These are phyloP conservation scores for Diogma glabrata DNA, from an alignment of 2,888 invertebrate species.

Conservation along the genomic window DNA sequence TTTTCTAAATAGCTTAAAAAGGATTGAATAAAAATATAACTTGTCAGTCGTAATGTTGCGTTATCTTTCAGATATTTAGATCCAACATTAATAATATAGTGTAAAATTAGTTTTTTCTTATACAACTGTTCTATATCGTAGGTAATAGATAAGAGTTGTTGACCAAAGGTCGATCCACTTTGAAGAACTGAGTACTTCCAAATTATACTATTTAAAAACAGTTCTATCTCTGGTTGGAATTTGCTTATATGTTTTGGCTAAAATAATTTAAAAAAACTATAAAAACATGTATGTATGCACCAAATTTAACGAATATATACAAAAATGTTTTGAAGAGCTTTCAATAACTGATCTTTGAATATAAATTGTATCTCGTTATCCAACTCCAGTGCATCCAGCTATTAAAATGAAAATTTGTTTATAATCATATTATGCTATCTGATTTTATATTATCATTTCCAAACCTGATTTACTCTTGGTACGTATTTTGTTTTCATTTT, in stretches of 20 bases:
- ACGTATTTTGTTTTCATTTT: constrained; percentile 32
- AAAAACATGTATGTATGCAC: too few relatives aligned
- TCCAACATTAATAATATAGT: constrained; percentile 45
- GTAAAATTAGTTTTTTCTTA: constrained; percentile 45
- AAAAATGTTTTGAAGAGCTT: constrained; percentile 52
- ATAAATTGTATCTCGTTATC: constrained; percentile 67
- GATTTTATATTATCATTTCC: neutral
- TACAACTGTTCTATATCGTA: constrained; percentile 53
- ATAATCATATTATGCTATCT: too few relatives aligned
- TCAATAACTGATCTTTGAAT: constrained; percentile 51
- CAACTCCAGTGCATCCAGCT: constrained; percentile 69
- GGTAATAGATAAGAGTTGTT: constrained; percentile 64
- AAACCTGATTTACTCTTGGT: constrained; percentile 39
- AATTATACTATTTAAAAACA: constrained; percentile 52
- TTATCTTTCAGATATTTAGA: constrained; percentile 52
- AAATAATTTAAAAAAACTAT: constrained; percentile 13
- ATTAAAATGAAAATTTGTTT: constrained; percentile 24
- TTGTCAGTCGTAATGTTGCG: constrained; percentile 41
- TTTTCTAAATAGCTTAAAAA: constrained; percentile 44
- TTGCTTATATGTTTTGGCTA: constrained; percentile 50
- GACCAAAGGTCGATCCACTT: constrained; percentile 66
- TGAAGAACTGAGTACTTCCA: constrained; percentile 59
- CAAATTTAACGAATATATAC: constrained; percentile 35
- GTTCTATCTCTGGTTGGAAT: constrained; percentile 58
- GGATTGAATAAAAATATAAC: constrained; percentile 39